phyloP scores from a whole-genome alignment of 1,140 invertebrate species.

The Euwallacea similis region DNA sequence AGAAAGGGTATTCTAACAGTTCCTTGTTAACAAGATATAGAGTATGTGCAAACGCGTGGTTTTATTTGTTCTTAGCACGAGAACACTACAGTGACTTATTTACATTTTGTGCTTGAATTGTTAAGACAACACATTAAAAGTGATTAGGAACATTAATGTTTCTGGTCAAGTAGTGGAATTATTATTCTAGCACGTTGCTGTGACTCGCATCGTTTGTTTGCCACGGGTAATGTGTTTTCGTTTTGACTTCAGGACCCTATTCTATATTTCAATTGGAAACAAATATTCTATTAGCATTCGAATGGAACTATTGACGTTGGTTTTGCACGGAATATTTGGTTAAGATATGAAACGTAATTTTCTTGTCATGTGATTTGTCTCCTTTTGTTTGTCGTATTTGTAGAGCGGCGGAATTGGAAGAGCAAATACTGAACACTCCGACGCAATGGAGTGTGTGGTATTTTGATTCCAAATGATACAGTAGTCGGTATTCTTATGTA shows the following conservation, averaged over 20 bases:
- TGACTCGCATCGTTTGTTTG: conserved; percentile 21
- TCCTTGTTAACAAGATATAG: conserved; percentile 36
- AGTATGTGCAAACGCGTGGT: conserved; percentile 38
- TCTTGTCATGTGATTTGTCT: too few relatives aligned
- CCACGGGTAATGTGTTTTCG: conserved; percentile 7
- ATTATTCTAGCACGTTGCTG: conserved; percentile 24
- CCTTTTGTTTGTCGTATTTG: too few relatives aligned
- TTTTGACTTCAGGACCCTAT: conserved; percentile 8
- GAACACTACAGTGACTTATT: conserved; percentile 31
- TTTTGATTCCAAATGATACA: too few relatives aligned
- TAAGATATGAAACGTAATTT: too few relatives aligned
- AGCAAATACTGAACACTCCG: too few relatives aligned
- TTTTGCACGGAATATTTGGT: not conserved
- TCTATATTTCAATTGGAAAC: conserved; percentile 18
- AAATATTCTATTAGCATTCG: conserved; percentile 13
- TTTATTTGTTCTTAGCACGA: conserved; percentile 38
- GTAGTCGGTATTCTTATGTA: too few relatives aligned
- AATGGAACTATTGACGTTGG: not conserved
- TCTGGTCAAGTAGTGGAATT: conserved; percentile 3
- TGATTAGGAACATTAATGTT: conserved; percentile 34
- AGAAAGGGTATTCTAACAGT: conserved; percentile 26
- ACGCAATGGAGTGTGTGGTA: too few relatives aligned
- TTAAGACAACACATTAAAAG: conserved; percentile 33
- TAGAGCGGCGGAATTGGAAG: too few relatives aligned
- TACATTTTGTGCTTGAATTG: conserved; percentile 32